Evolutionary conservation across 2,797 vertebrate species (phyloP), one percentile per base, ranked within the genome.

Genomic region (Gephyroberyx darwinii): DNA sequence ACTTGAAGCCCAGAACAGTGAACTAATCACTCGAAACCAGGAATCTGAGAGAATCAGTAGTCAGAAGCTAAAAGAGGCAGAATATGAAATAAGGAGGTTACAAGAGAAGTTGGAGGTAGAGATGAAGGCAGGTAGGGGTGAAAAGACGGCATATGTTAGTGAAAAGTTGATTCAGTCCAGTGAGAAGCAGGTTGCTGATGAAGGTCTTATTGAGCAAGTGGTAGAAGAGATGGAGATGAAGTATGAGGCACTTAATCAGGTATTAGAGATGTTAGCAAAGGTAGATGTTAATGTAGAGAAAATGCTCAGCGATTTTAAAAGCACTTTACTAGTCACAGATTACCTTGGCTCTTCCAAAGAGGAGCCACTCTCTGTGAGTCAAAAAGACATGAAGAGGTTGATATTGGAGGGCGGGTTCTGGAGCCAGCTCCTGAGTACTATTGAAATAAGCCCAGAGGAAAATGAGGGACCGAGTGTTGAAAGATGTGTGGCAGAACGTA

Each of bases 371-470:
- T 75, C 60, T 59, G 54, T 75, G 5, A 87, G 84, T 74, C 81
- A 77, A 47, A 74, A 77, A 22, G 84, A 88, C 68, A 57, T 74
- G 43, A 51, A 64, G 33, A 83, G 69, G 22, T 74, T 82, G 20
- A 63, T 92, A 52, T 81, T 92, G 6, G 93, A 94, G 78, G 86
- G 69, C 35, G 93, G 93, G 80, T 93, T 95, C 83, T 94, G 92
- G 86, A 88, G 82, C 79, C 87, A 79, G 69, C 59, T 95, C 78
- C 67, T 91, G 75, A 72, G 65, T 47, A 71, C 70, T 65, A 35
- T 71, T 6, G 48, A 86, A 60, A 63, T 59, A 16, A 71, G 64
- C 51, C 53, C 78, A 52, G 76, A 77, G 9, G 71, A 81, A 41
- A 70, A 74, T 4, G 31, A 82, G 16, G 53, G 22, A 45, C 66